Evolutionary conservation across 1,140 invertebrate genomes (phyloP).

Genomic region (Polypedilum vanderplanki): DNA sequence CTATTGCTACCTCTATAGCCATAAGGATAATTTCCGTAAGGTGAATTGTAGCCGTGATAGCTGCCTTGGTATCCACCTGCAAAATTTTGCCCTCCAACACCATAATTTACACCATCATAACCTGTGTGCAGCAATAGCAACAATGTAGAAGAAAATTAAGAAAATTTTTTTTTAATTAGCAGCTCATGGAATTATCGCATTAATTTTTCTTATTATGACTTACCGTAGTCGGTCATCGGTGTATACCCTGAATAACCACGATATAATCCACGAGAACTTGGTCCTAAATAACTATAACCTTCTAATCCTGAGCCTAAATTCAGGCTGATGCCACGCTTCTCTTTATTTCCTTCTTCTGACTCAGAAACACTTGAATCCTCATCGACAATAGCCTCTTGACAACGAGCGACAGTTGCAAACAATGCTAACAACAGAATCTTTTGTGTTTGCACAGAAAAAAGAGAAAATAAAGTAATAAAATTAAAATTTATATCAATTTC

Average conservation of each 20-base stretch:
- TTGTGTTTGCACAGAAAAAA: background rate
- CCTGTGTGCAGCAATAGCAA: background rate
- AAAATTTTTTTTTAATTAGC: constrained; percentile 20
- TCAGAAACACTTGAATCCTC: background rate
- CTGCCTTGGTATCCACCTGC: background rate
- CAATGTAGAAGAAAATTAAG: background rate
- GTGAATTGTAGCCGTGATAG: constrained; percentile 2
- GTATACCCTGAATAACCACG: background rate
- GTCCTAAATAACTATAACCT: background rate
- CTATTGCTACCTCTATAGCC: background rate
- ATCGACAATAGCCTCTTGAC: constrained; percentile 7
- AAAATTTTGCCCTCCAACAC: background rate
- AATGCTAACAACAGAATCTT: constrained; percentile 1
- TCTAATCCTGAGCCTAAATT: constrained; percentile 5
- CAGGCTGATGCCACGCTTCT: background rate
- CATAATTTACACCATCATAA: constrained; percentile 17
- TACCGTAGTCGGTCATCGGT: background rate
- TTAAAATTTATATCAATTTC: constrained; percentile 25
- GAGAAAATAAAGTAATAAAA: constrained; percentile 26
- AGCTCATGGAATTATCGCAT: background rate
- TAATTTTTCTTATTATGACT: background rate
- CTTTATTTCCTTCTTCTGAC: background rate
- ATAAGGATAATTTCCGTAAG: constrained; percentile 10
- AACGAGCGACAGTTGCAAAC: background rate
- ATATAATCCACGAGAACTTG: background rate